Percentiles rank a stretch among this genome's conserved stretches.
Conservation (phyloP, 92 coral and sea anemone genomes). For the Phenganax marumi region DNA sequence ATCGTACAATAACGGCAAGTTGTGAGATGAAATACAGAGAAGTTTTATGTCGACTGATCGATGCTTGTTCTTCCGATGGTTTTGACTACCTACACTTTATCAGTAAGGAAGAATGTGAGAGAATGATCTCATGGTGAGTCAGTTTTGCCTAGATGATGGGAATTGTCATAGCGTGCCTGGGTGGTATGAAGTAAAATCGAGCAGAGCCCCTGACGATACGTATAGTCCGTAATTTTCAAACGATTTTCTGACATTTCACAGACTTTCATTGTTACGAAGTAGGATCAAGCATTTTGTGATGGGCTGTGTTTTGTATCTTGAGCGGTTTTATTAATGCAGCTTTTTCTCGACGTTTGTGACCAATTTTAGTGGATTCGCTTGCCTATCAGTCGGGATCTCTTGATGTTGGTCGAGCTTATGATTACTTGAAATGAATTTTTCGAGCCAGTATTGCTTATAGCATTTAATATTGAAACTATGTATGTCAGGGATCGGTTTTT, state of each 20-base stretch:
- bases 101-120: slow-evolving; percentile 23
- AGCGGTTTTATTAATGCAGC: neutral
- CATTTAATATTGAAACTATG: too few relatives aligned
- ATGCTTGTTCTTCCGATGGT: slow-evolving; percentile 26
- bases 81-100: slow-evolving; percentile 18
- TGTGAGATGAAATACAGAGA: slow-evolving; percentile 26
- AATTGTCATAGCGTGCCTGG: slow-evolving; percentile 3
- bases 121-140: slow-evolving; percentile 41
- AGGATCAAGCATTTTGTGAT: neutral
- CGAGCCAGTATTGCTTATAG: too few relatives aligned
- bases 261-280: neutral
- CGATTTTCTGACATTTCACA: neutral
- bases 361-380: too few relatives aligned
- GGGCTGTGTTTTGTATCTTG: neutral
- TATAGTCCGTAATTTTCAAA: neutral
- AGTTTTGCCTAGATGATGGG: slow-evolving; percentile 23
- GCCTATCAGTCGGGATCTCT: too few relatives aligned
- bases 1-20: neutral
- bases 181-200: neutral
- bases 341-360: too few relatives aligned
- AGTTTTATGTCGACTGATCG: slow-evolving; percentile 31
- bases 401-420: too few relatives aligned
- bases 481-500: too few relatives aligned
- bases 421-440: too few relatives aligned
- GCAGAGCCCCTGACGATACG: neutral